These are phyloP conservation scores for Amia ocellicauda DNA, from an alignment of 2,113 vertebrate species.

Conservation along the genomic window DNA sequence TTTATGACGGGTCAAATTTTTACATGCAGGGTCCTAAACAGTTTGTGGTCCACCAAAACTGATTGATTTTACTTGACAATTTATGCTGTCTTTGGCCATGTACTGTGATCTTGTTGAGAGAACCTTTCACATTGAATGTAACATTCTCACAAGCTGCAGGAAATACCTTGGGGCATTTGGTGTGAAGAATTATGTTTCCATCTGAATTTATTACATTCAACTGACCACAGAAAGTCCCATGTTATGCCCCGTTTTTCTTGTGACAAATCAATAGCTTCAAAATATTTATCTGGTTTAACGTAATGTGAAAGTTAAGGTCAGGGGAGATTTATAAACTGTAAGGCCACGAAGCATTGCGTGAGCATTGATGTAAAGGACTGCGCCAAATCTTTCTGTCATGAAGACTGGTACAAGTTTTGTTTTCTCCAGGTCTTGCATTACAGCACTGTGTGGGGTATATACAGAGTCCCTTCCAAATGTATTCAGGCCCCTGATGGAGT, in stretches of 20 bases:
- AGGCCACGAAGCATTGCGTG: not conserved
- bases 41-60: not conserved
- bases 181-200: constrained; percentile 24
- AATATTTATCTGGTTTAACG: constrained; percentile 26
- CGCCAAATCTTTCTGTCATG: too few species aligned
- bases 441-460: too few species aligned
- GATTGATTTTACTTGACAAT: not conserved
- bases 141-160: constrained; percentile 2
- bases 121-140: constrained; percentile 1
- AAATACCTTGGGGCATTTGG: constrained; percentile 27
- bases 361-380: too few species aligned
- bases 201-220: constrained; percentile 35
- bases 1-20: not conserved
- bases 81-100: not conserved
- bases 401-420: too few species aligned
- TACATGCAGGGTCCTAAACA: not conserved
- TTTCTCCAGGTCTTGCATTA: too few species aligned
- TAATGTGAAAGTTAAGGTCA: constrained; percentile 40
- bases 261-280: constrained; percentile 30
- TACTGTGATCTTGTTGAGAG: not conserved
- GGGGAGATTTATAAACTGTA: constrained; percentile 7
- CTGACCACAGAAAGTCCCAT: not conserved
- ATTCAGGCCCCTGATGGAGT: too few species aligned
- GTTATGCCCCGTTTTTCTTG: constrained; percentile 8
- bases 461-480: too few species aligned